These are phyloP conservation scores for Carduelis carduelis DNA, from an alignment of 2,797 vertebrate species.

Conservation along the genomic window DNA sequence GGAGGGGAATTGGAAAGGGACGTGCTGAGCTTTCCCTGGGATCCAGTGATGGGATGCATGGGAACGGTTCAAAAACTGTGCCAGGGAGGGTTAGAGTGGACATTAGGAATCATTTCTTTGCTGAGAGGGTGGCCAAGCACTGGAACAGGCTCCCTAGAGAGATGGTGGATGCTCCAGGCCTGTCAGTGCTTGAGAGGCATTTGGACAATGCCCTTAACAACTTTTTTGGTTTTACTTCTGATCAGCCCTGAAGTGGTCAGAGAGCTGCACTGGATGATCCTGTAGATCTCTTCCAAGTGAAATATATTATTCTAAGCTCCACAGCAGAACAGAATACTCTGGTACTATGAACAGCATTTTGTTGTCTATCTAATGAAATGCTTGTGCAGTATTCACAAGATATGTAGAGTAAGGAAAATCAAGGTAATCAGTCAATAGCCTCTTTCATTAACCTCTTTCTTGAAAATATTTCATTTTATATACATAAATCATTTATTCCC, in stretches of 20 bases:
- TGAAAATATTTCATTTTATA: neutral
- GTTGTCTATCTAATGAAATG: neutral
- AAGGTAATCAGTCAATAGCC: neutral
- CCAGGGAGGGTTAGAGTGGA: neutral
- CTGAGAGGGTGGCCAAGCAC: neutral
- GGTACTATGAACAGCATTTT: neutral
- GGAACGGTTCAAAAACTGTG: neutral
- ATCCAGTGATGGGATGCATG: fast-evolving
- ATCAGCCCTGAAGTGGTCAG: neutral
- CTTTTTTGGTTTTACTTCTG: neutral
- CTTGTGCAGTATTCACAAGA: neutral
- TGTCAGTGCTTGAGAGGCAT: neutral
- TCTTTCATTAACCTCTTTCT: neutral
- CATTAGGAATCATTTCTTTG: neutral
- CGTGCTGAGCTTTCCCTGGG: neutral
- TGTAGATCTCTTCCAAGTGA: neutral
- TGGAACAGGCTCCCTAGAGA: neutral
- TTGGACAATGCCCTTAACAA: neutral
- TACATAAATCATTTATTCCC: neutral
- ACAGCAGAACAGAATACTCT: neutral
- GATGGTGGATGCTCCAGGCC: fast-evolving
- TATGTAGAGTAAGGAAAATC: neutral
- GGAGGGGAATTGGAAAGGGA: fast-evolving
- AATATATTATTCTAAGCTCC: neutral
- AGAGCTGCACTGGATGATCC: fast-evolving